Evolutionary conservation across 2,888 invertebrate genomes (phyloP).

Genomic region (Allacma fusca): DNA sequence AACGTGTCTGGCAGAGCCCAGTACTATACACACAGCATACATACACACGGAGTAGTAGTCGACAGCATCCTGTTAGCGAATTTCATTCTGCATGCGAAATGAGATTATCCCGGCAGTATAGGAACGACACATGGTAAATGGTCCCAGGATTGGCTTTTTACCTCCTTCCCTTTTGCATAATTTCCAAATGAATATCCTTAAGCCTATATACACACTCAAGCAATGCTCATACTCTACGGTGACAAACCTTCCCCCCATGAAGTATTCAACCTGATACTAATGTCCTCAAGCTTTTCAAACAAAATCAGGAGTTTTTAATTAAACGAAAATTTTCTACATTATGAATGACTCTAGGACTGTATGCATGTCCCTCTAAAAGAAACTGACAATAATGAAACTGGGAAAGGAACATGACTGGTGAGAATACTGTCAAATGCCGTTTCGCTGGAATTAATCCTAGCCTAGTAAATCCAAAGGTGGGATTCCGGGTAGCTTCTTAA

Average conservation of each 20-base stretch:
- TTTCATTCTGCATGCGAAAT: conserved; percentile 23
- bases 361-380: no score
- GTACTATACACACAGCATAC: background rate
- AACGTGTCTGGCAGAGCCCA: background rate
- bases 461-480: no score
- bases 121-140: background rate
- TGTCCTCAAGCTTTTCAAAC: background rate
- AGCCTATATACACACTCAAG: background rate
- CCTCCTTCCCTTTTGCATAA: background rate
- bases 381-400: no score
- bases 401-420: no score
- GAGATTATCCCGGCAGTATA: conserved; percentile 16
- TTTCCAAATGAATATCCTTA: background rate
- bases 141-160: background rate
- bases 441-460: no score
- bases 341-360: background rate
- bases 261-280: background rate
- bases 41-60: background rate
- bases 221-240: background rate
- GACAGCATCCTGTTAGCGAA: conserved; percentile 3
- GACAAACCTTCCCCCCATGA: no score
- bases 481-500: no score
- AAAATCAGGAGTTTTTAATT: background rate
- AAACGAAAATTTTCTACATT: background rate
- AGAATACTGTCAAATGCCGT: no score